Conservation (phyloP, 2,797 vertebrate genomes). For the Lagodon rhomboides region DNA sequence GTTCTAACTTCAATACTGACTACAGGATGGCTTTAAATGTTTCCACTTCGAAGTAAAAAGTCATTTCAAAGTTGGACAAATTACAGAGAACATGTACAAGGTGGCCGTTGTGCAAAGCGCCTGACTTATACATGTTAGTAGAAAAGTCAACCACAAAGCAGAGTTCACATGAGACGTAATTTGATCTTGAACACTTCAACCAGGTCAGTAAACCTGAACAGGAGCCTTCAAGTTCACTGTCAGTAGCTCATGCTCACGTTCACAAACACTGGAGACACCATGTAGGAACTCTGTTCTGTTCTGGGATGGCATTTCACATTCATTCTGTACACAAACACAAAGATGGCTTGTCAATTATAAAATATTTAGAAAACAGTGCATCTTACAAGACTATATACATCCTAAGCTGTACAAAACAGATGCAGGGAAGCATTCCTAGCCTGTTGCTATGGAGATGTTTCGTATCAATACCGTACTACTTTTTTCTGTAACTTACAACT, state of each 20-base stretch:
- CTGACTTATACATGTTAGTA: slow-evolving; percentile 22
- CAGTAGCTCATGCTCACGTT: slow-evolving; percentile 38
- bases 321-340: slow-evolving; percentile 64
- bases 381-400: slow-evolving; percentile 67
- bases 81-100: slow-evolving; percentile 37
- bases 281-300: slow-evolving; percentile 37
- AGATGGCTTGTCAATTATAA: slow-evolving; percentile 66
- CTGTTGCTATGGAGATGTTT: slow-evolving; percentile 6
- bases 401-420: slow-evolving; percentile 63
- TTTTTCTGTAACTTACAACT: background rate
- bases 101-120: slow-evolving; percentile 62
- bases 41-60: slow-evolving; percentile 18
- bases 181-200: slow-evolving; percentile 12
- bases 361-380: slow-evolving; percentile 80
- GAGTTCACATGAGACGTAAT: background rate
- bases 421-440: slow-evolving; percentile 9
- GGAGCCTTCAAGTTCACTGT: slow-evolving; percentile 34
- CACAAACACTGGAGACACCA: slow-evolving; percentile 16
- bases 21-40: slow-evolving; percentile 32
- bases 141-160: slow-evolving; percentile 50
- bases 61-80: slow-evolving; percentile 13
- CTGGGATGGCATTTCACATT: slow-evolving; percentile 64
- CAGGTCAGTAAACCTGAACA: slow-evolving; percentile 3
- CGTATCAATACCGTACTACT: background rate
- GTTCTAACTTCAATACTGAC: slow-evolving; percentile 27